phyloP scores from a whole-genome alignment of 2,797 vertebrate genomes.

The Onychomys leucogaster region DNA sequence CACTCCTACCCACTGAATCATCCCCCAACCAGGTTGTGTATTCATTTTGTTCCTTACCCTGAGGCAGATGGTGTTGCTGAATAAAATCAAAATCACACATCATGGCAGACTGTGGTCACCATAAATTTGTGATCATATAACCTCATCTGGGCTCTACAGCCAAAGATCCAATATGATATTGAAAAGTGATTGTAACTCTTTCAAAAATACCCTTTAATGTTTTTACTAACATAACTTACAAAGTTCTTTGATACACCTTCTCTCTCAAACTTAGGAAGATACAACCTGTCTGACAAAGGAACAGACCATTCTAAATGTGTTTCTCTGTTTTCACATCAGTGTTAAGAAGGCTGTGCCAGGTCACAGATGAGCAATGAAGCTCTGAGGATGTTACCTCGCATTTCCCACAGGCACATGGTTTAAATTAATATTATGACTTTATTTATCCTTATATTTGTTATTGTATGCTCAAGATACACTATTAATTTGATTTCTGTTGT shows the following conservation, averaged over 20 bases:
- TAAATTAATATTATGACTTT: background rate
- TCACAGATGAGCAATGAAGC: background rate
- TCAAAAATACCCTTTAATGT: background rate
- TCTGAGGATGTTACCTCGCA: background rate
- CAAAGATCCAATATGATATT: background rate
- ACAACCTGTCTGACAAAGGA: background rate
- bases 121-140: background rate
- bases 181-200: background rate
- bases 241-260: background rate
- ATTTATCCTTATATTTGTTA: background rate
- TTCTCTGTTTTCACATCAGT: background rate
- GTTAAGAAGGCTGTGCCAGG: background rate
- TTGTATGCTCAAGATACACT: background rate
- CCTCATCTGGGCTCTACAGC: background rate
- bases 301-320: background rate
- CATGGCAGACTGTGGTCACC: background rate
- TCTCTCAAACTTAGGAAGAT: background rate
- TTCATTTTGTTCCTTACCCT: background rate
- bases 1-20: background rate
- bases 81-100: slow-evolving; percentile 18
- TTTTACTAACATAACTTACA: background rate
- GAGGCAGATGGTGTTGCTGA: background rate
- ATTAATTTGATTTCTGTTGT: background rate
- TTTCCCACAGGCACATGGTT: background rate
- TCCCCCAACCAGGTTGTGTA: background rate